Evolutionary conservation across 2,113 vertebrate genomes (phyloP), one percentile per base, ranked within the genome.

Genomic region (Pardalotus punctatus): DNA sequence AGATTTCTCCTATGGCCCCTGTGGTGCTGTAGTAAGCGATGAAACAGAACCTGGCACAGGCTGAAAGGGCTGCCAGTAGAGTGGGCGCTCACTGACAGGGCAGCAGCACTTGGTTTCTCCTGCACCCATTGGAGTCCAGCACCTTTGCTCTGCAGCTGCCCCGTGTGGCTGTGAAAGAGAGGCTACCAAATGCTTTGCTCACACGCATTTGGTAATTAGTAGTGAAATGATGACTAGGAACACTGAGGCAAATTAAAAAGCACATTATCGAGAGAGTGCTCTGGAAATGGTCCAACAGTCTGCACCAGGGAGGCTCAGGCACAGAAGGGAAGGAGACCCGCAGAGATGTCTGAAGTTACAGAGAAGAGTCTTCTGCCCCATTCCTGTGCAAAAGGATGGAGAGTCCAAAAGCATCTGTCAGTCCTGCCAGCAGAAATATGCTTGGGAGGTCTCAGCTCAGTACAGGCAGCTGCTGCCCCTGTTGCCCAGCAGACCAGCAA

Each of bases 31-130:
- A 31, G 78, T 74, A 47, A 57, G 71, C 6, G 38, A 23, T n/a
- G 62, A 66, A 57, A 27, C 7, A 72, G 93, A 17, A 65, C 21
- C 23, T 62, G 81, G 89, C 61, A 12, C n/a, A 18, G 69, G 65
- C 60, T 66, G 72, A 4, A 62, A 57, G 56, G 33, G 11, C 38
- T 19, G 11, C 3, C 14, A 17, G 36, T 33, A 33, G 57, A 33
- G 35, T 2, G 2, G 62, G 58, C 0, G 1, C 62, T 80, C 10
- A 0, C 54, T 47, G 35, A 21, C 2, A 1, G 31, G 23, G 28
- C 0, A 1, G 28, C 0, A 1, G 24, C 28, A 13, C n/a, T n/a
- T 0, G 1, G 25, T 29, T 36, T 35, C 50, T 83, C 38, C 88
- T 43, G 60, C 61, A 5, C n/a, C 4, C 1, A 2, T 17, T 8